These are phyloP conservation scores for Sebastes matsubarae DNA, from an alignment of 2,797 vertebrate genomes.

Conservation along the genomic window DNA sequence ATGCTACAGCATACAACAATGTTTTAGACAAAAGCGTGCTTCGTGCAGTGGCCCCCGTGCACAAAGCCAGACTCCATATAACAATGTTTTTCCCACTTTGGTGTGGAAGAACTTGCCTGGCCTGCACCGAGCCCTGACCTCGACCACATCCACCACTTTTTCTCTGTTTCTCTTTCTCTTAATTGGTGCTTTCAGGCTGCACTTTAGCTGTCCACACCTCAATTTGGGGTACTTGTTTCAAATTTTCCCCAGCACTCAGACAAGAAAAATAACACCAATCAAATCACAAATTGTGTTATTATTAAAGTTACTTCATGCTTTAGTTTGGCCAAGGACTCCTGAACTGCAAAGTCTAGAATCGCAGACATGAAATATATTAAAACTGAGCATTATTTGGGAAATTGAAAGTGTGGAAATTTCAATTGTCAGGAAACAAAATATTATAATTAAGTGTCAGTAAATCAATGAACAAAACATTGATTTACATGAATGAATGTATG, in stretches of 20 bases:
- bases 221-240: background rate
- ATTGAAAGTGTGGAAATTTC: background rate
- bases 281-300: background rate
- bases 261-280: background rate
- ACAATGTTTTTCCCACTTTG: background rate
- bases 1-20: too few relatives aligned
- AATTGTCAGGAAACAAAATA: background rate
- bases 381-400: background rate
- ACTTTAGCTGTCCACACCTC: background rate
- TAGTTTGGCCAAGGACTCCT: background rate
- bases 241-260: background rate
- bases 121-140: background rate
- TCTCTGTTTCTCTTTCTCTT: background rate
- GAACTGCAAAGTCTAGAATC: background rate
- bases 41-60: too few relatives aligned
- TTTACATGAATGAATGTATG: background rate
- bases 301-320: background rate
- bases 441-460: background rate
- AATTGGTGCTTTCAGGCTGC: background rate
- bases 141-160: background rate
- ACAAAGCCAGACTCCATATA: background rate
- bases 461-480: background rate
- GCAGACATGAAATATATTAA: background rate
- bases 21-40: too few relatives aligned
- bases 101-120: background rate